These are phyloP conservation scores for Dicyrtomina minuta DNA, from an alignment of 2,888 invertebrate species.

Conservation along the genomic window DNA sequence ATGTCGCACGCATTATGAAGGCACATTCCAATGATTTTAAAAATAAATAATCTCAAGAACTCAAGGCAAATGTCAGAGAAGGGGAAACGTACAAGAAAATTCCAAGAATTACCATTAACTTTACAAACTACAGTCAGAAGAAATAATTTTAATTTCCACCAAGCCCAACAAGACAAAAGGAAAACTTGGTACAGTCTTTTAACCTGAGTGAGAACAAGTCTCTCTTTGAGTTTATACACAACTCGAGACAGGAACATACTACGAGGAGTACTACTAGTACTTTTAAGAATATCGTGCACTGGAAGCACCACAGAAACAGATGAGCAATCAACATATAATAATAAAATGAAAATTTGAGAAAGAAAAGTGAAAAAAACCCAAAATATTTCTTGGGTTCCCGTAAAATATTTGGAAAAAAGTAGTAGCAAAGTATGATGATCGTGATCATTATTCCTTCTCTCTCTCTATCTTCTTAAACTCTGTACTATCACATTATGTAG, in stretches of 20 bases:
- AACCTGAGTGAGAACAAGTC: constrained; percentile 6
- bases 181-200: constrained; percentile 15
- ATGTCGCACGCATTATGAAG: background rate
- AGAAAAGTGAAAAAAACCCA: too few relatives aligned
- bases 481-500: too few relatives aligned
- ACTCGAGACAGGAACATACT: constrained; percentile 12
- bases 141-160: constrained; percentile 11
- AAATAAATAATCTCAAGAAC: background rate
- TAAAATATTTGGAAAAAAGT: background rate
- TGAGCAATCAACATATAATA: background rate
- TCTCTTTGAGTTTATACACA: constrained; percentile 7
- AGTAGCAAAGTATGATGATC: too few relatives aligned
- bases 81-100: background rate
- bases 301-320: background rate
- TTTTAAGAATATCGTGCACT: too few relatives aligned
- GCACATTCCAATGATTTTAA: background rate
- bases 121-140: constrained; percentile 1
- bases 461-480: too few relatives aligned
- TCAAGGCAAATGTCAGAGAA: background rate
- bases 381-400: background rate
- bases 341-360: background rate
- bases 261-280: too few relatives aligned
- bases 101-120: constrained; percentile 20
- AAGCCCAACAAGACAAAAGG: constrained; percentile 14
- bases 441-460: too few relatives aligned